Evolutionary conservation across 2,113 vertebrate genomes (phyloP).

Genomic region (Smithornis capensis): DNA sequence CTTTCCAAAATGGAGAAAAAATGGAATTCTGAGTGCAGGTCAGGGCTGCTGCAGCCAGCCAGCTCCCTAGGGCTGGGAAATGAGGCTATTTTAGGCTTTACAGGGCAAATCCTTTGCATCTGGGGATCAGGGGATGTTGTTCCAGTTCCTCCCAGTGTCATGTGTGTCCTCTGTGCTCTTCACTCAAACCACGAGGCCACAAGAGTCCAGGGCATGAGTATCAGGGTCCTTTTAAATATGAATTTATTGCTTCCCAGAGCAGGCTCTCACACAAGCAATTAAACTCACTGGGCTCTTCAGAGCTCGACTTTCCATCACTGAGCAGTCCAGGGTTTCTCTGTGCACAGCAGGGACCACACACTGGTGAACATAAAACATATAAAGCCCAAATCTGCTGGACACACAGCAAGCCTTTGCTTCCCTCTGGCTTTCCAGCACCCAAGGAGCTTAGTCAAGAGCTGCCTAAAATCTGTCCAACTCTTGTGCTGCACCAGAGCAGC

Average conservation of each 20-base stretch:
- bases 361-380: not conserved
- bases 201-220: not conserved
- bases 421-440: not conserved
- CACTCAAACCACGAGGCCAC: not conserved
- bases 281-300: not conserved
- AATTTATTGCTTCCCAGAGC: not conserved
- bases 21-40: not conserved
- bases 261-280: not conserved
- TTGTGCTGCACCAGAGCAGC: not conserved
- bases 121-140: not conserved
- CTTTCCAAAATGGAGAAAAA: not conserved
- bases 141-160: not conserved
- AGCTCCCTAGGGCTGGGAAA: not conserved
- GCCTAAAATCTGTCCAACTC: not conserved
- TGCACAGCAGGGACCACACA: not conserved
- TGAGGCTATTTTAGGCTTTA: not conserved
- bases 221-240: not conserved
- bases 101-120: not conserved
- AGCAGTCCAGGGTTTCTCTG: not conserved
- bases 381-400: not conserved
- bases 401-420: not conserved
- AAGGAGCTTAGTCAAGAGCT: not conserved
- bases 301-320: not conserved
- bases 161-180: accelerated
- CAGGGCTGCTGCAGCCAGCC: not conserved